Base-by-base conservation (phyloP, 2,113 vertebrate genomes). In the Silurus meridionalis region DNA sequence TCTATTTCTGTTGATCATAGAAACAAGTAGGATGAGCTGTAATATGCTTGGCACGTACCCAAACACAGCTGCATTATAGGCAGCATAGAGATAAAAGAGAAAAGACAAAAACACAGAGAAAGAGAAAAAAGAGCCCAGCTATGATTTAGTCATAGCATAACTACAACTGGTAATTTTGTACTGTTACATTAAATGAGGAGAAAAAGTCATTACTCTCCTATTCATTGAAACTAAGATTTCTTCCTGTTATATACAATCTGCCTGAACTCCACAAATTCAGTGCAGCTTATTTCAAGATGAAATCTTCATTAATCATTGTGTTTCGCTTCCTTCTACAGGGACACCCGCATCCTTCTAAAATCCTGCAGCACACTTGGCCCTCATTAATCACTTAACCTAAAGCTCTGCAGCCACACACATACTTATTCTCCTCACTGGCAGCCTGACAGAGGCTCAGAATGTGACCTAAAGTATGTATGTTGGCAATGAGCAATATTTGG, bases 121-220 rank as follows among this genome's bases (percentile, higher is more conserved):
- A 37, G 60, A 17, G 13, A 8, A 13, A 80, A 53, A 25, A 8
- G 61, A 72, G 58, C 10, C 5, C n/a, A 87, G 48, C 14, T n/a
- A 23, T 66, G 55, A 78, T 80, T 11, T 89, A 84, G 66, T 4
- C 46, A 60, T 50, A 14, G 46, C 21, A 75, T 74, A 55, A 10
- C 11, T 17, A 19, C 23, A 25, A 28, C 67, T 75, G 7, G 28
- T 52, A 50, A 69, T 60, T 37, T 58, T 75, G 90, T 91, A 93
- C 92, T 93, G 92, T 93, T 92, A 93, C 90, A 91, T 92, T 92
- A 93, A 89, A 91, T 93, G 94, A 94, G 93, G 91, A 93, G 93
- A 93, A 93, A 94, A 94, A 92, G 89, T 93, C 92, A 94, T 94
- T 95, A 95, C 89, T 90, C 90, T 94, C 91, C 9, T 90, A 93